Evolutionary conservation across 2,797 vertebrate genomes (phyloP).

Genomic region (Falco columbarius): DNA sequence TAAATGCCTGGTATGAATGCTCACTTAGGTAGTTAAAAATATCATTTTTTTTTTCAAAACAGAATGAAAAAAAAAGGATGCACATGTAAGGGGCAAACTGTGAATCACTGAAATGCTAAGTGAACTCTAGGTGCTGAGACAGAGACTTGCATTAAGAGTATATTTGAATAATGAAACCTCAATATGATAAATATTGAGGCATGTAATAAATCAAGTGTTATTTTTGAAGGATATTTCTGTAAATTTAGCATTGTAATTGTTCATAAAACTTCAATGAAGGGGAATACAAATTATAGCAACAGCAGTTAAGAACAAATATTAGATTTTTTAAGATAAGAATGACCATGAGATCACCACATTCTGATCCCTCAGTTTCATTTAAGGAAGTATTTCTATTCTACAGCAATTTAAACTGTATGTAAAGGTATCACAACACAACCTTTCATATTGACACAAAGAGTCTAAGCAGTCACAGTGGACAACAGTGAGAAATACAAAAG

Average conservation of each 20-base stretch:
- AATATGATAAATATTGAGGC: background rate
- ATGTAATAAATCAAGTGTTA: background rate
- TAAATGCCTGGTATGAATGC: background rate
- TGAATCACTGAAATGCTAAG: background rate
- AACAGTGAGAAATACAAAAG: background rate
- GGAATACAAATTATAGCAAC: background rate
- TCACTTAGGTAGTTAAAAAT: background rate
- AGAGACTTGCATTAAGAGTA: background rate
- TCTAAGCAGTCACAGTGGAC: background rate
- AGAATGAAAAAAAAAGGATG: background rate
- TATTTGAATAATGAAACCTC: background rate
- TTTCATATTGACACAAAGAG: background rate
- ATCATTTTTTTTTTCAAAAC: background rate
- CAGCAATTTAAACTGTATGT: background rate
- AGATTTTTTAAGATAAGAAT: background rate
- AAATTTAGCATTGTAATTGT: background rate
- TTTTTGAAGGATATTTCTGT: background rate
- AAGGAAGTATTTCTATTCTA: background rate
- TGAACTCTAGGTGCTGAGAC: background rate
- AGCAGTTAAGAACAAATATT: background rate
- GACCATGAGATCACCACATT: background rate
- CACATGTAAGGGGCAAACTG: background rate
- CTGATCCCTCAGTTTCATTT: background rate
- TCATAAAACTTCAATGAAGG: background rate
- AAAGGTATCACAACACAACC: background rate